A percentile compares a stretch with the other conserved stretches of the same genome.
phyloP scores from a whole-genome alignment of 2,888 invertebrate genomes.

The Protonemura montana region DNA sequence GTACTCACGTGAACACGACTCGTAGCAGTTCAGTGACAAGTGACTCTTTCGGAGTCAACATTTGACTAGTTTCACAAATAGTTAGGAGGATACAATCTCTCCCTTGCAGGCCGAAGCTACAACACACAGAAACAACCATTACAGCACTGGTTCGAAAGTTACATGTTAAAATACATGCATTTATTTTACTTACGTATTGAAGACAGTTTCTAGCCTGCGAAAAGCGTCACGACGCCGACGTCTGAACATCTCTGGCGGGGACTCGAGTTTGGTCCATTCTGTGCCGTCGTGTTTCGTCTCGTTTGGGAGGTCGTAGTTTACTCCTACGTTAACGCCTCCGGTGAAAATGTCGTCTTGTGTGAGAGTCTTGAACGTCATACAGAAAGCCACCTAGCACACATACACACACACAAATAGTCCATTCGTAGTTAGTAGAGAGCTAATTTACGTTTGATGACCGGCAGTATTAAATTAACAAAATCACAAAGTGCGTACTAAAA shows the following conservation, averaged over 20 bases:
- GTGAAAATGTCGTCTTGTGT: constrained; percentile 61
- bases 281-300: constrained; percentile 52
- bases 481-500: too few relatives aligned
- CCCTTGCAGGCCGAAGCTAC: constrained; percentile 79
- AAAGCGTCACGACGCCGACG: constrained; percentile 73
- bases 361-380: constrained; percentile 62
- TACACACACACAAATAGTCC: too few relatives aligned
- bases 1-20: constrained; percentile 72
- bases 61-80: constrained; percentile 75
- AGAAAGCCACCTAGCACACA: constrained; percentile 65
- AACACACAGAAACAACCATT: constrained; percentile 52
- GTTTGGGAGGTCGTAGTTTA: constrained; percentile 67
- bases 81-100: constrained; percentile 74
- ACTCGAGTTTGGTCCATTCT: constrained; percentile 7
- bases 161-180: neutral
- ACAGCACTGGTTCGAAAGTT: neutral
- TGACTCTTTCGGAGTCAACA: constrained; percentile 69
- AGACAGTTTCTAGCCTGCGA: constrained; percentile 70
- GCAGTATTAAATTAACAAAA: too few relatives aligned
- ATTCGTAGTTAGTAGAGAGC: too few relatives aligned
- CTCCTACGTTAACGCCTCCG: constrained; percentile 75
- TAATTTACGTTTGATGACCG: too few relatives aligned
- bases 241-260: constrained; percentile 62
- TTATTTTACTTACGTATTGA: constrained; percentile 69
- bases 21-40: constrained; percentile 75